Base-by-base conservation (phyloP, 37 sponge, comb jelly and placozoan species). In the Bolinopsis microptera region DNA sequence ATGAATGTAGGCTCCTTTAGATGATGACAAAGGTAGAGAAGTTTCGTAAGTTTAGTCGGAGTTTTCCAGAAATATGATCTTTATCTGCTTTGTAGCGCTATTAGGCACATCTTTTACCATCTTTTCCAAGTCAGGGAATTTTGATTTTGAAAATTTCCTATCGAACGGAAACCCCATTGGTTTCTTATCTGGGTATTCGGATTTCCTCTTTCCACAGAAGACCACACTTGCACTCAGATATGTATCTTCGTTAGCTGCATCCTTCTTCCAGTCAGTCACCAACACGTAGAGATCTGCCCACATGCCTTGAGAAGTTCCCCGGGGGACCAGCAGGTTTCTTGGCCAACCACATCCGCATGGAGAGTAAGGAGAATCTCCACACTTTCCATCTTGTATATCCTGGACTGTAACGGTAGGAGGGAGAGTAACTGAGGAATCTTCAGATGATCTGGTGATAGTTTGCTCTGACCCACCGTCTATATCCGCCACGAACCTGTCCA, bases 301-400 rank as follows among this genome's bases (percentile, higher is more conserved):
- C 82, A 80, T 80, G 22, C 82, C 82, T 2, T 2, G 23, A 3
- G 8, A 9, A 5, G 82, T 36, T 3, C 82, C 82, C 36, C 82
- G 35, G 82, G 82, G 82, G 23, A 80, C 8, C 37, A 80, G 38
- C 38, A 80, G 82, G 23, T 80, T 80, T 36, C 82, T 2, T 3
- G 82, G 82, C 82, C 82, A 80, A 1, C 82, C 82, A 80, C 82
- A 80, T 13, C 82, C 82, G 32, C 82, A 80, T 8, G 38, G 82
- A 35, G 38, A 33, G 9, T 48, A 8, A 23, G 8, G 61, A 0
- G 1, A 8, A 9, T 80, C 82, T 33, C 23, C 23, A 5, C 2
- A 32, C 34, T 35, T 22, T 35, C 82, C 82, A 33, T 32, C 8
- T 36, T 34, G 24, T 33, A 80, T 80, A 1, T 28, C 37, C 37